Evolutionary conservation across 1,140 invertebrate species (phyloP), one percentile per base, ranked within the genome.

Genomic region (Hyles euphorbiae): DNA sequence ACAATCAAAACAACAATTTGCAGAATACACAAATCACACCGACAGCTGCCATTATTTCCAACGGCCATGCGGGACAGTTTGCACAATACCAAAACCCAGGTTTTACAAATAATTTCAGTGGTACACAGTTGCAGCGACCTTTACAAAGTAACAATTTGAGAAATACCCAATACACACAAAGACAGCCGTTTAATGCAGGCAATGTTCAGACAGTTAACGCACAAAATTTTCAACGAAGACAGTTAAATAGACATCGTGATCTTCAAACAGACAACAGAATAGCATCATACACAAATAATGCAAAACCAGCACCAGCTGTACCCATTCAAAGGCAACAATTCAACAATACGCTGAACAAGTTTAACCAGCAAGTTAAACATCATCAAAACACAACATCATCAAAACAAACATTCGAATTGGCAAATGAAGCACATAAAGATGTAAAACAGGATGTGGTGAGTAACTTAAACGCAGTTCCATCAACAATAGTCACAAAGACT

Each of bases 381-480:
- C 40, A 45, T 33, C 22, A 22, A 40, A 40, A 43, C 34, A 51
- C 58, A 12, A 53, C 49, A 8, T 45, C 57, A 43, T 32, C 58
- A 22, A 50, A 58, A 51, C 52, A 67, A 36, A 36, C 64, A 36
- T 66, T 60, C 45, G 63, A 56, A 12, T 52, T 65, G 46, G 44
- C 59, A 8, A 67, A 67, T 1, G 54, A 56, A 11, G 43, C 45
- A 11, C 54, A 34, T 54, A 68, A 60, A 56, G 73, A 78, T 63
- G 56, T 66, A 3, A 78, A 81, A 72, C 72, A 79, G 68, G 82
- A 82, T 65, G 64, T 80, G 67, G 80, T 86, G 78, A 86, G 76
- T 80, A 60, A 51, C 12, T 36, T 60, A 5, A 43, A 65, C 40
- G 57, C 71, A 53, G 58, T 67, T 62, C 61, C 74, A 33, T 63